Base-by-base conservation (phyloP, 1,140 invertebrate genomes). In the Drosophila santomea region DNA sequence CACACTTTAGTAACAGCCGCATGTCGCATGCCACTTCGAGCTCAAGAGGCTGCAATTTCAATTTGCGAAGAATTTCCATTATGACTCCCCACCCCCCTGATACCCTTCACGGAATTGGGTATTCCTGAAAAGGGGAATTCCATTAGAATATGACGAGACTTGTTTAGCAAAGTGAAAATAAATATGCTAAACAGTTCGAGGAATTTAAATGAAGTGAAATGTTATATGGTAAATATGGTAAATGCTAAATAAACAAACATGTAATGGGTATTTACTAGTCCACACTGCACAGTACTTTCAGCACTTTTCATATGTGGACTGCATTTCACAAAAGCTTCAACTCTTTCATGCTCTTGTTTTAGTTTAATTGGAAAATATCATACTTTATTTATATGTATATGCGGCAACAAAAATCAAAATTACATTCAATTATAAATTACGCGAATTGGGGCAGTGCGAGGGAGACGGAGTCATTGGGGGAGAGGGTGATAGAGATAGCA, bases 31-130 rank as follows among this genome's bases (percentile, higher is more conserved):
- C 67, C 67, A 69, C 67, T 57, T 48, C 43, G 41, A 55, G 43
- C 64, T 71, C 51, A 57, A 71, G 64, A 45, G 68, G 66, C 68
- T 72, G 66, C 68, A 72, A 72, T 72, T 83, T 74, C 74, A 60
- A 62, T 63, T 82, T 83, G 75, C 61, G 64, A 69, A 51, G 69
- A 64, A 86, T 66, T 78, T 77, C 68, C 52, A 72, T 72, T 72
- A 72, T 58, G 52, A 72, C 35, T 50, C 12, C 68, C 32, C 67
- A 48, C 64, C 25, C 66, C 17, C 4, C 20, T 14, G 28, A 14
- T 25, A 15, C 20, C 17, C 44, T 23, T 56, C 10, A 38, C 10
- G 4, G 36, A n/a, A 10, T 36, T 14, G 52, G 17, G 43, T 32
- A 32, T 41, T 12, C 20, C 3, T n/a, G n/a, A 12, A 17, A 20